Evolutionary conservation across 2,113 vertebrate species (phyloP), one percentile per base, ranked within the genome.

Genomic region (Chaetodon trifascialis): DNA sequence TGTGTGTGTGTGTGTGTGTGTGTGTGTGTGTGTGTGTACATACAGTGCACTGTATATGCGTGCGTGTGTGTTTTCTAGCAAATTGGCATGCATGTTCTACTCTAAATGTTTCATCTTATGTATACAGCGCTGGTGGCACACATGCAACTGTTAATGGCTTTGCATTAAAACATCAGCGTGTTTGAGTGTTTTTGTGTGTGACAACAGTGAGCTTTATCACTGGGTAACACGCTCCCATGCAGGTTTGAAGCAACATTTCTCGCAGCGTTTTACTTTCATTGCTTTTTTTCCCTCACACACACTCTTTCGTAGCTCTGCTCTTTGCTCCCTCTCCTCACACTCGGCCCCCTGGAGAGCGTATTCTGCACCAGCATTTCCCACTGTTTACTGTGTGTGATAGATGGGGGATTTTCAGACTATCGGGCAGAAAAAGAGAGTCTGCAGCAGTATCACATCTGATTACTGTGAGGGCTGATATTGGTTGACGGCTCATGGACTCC

Each of bases 181-280:
- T 58, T 83, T 25, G 51, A n/a, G 14, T 34, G 47, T 52, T 75
- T 81, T 76, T 76, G 34, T 17, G 38, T 36, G 67, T 83, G 62
- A 87, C 73, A 75, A 68, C 60, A 58, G 60, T 38, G 17, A 70
- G 56, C 49, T 65, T 56, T 67, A 70, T 63, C 46, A 19, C 58
- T 52, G 68, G 68, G 59, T 62, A 79, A 72, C 56, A 82, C 44
- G 58, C 62, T n/a, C 34, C 51, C 73, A 80, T 47, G 70, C 47
- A 9, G 46, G 49, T 81, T 74, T 55, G 46, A 81, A 75, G 76
- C 36, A 52, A 54, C 55, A 25, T 59, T 68, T 74, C 79, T 62
- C 42, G 16, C 15, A 36, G 47, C 3, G 1, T 34, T 65, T 55
- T 65, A 25, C 46, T 66, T 72, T 56, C 7, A 46, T 66, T 58